These are phyloP conservation scores for Urocolius indicus DNA, from an alignment of 2,113 vertebrate species.

Conservation along the genomic window DNA sequence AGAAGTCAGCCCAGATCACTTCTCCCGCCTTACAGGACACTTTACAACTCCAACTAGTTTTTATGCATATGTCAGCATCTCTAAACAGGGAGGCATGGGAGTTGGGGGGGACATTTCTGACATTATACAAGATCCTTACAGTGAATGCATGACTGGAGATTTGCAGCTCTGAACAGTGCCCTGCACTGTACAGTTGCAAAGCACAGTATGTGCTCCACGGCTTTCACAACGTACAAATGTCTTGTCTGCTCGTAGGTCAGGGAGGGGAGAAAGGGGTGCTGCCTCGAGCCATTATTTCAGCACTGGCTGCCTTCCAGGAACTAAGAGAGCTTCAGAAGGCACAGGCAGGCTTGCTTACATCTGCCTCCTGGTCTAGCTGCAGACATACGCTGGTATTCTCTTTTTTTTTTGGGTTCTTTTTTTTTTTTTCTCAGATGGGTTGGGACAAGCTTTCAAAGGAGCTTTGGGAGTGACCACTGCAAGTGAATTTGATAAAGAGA, in stretches of 20 bases:
- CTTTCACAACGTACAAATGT: not conserved
- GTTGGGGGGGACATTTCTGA: not conserved
- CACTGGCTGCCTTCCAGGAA: constrained; percentile 58
- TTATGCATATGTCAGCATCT: accelerated
- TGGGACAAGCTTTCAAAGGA: not conserved
- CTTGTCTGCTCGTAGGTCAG: not conserved
- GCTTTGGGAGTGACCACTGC: not conserved
- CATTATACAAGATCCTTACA: not conserved
- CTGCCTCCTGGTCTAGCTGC: constrained; percentile 40
- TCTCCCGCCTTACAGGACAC: not conserved
- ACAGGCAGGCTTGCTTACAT: not conserved
- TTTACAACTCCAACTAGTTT: accelerated
- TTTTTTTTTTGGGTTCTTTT: not conserved
- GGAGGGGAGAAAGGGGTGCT: not conserved
- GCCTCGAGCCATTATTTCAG: constrained; percentile 19
- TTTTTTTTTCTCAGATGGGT: not conserved
- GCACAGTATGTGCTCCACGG: not conserved
- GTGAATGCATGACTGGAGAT: not conserved
- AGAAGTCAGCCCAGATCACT: not conserved
- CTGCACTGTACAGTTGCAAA: not conserved
- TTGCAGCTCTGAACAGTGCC: not conserved
- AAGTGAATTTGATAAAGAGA: not conserved
- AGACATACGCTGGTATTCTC: not conserved
- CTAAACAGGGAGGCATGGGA: not conserved
- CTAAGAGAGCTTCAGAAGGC: constrained; percentile 8